Conservation (phyloP, 2,113 vertebrate genomes). For the Murina feae region DNA sequence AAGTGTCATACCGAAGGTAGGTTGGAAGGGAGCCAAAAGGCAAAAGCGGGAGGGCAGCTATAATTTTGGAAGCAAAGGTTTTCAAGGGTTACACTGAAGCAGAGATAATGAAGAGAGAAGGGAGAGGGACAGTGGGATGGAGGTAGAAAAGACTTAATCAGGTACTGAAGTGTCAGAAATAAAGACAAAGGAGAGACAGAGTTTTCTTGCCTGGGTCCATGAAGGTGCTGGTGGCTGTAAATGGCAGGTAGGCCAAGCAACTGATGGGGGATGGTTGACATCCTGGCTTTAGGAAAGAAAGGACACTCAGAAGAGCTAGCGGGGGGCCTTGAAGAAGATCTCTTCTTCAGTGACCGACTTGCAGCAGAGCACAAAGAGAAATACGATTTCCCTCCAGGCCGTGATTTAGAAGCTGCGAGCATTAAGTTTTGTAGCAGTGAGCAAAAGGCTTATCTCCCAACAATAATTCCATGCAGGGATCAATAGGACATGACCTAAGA, state of each 20-base stretch:
- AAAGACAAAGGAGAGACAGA: background rate
- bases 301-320: background rate
- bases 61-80: background rate
- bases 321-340: background rate
- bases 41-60: background rate
- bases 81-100: background rate
- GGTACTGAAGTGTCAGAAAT: background rate
- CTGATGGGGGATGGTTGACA: rapidly evolving
- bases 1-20: background rate
- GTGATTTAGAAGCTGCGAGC: background rate
- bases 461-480: background rate
- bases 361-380: background rate
- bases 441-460: background rate
- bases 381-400: background rate
- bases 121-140: rapidly evolving
- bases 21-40: background rate
- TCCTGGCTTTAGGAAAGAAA: rapidly evolving
- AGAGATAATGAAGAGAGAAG: background rate
- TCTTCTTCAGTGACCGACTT: background rate
- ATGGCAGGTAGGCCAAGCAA: rapidly evolving
- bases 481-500: background rate
- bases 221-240: background rate
- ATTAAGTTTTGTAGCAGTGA: background rate
- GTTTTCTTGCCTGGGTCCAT: rapidly evolving
- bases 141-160: background rate